Conservation (phyloP, 2,113 vertebrate genomes). For the Pyxicephalus adspersus region DNA sequence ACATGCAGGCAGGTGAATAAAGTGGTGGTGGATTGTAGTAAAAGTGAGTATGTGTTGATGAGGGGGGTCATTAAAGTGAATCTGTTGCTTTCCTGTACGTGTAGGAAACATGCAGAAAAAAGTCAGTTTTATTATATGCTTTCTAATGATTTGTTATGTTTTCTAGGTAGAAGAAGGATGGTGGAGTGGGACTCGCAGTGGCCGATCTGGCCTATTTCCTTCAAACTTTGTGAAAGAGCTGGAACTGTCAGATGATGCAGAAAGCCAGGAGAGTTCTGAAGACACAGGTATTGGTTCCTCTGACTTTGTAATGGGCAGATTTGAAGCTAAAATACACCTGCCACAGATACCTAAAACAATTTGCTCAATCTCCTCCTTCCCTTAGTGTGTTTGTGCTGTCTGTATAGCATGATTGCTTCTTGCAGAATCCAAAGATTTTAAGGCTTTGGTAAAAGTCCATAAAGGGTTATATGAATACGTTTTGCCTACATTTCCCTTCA, state of each 20-base stretch:
- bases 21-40: no score
- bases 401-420: no score
- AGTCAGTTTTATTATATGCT: background rate
- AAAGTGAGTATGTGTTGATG: no score
- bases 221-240: slow-evolving; percentile 96
- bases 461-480: no score
- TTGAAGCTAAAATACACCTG: background rate
- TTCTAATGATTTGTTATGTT: slow-evolving; percentile 6
- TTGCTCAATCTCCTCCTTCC: no score
- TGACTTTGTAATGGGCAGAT: background rate
- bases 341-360: background rate
- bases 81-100: no score
- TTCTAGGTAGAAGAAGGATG: slow-evolving; percentile 95
- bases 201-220: slow-evolving; percentile 87
- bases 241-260: slow-evolving; percentile 76
- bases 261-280: slow-evolving; percentile 75
- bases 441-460: no score
- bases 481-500: no score
- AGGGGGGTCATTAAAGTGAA: no score
- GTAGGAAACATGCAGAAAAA: background rate
- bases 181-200: slow-evolving; percentile 87
- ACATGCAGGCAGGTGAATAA: no score
- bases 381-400: no score
- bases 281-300: slow-evolving; percentile 75
- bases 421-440: no score